A percentile compares a stretch with the other conserved stretches of the same genome.
These are phyloP conservation scores for Pheosia tremula DNA, from an alignment of 2,888 invertebrate genomes.

Conservation along the genomic window DNA sequence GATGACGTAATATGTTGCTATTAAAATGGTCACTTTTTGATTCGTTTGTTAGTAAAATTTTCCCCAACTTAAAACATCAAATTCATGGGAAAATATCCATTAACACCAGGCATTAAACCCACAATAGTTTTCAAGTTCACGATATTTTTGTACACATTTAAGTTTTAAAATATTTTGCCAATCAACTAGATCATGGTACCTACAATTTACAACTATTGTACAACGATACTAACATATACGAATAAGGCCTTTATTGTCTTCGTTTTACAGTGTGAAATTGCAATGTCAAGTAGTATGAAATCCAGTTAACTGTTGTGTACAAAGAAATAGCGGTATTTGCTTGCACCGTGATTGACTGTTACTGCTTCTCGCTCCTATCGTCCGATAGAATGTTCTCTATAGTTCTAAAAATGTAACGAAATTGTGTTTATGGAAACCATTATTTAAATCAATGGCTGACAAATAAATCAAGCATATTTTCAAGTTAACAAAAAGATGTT, in stretches of 20 bases:
- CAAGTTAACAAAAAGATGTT: too few relatives aligned
- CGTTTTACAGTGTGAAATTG: not conserved
- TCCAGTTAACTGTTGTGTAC: conserved; percentile 30
- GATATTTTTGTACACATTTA: too few relatives aligned
- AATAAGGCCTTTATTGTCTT: not conserved
- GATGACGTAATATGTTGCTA: conserved; percentile 8
- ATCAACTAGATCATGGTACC: not conserved
- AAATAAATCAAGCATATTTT: too few relatives aligned
- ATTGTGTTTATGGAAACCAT: not conserved
- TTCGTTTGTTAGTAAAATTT: too few relatives aligned
- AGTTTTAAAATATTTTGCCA: not conserved
- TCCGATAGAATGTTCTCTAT: conserved; percentile 21
- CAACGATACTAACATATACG: not conserved
- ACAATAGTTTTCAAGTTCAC: too few relatives aligned
- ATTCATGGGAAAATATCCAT: too few relatives aligned
- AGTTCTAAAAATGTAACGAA: conserved; percentile 8
- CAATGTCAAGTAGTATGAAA: not conserved
- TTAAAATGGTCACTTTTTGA: not conserved
- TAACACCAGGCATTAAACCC: too few relatives aligned
- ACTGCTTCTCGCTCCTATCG: conserved; percentile 35
- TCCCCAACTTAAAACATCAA: too few relatives aligned
- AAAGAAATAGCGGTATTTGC: conserved; percentile 34
- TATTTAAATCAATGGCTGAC: too few relatives aligned
- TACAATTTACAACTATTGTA: not conserved
- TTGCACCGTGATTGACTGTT: conserved; percentile 34